Base-by-base conservation (phyloP, 2,113 vertebrate species). In the Lipophrys pholis region DNA sequence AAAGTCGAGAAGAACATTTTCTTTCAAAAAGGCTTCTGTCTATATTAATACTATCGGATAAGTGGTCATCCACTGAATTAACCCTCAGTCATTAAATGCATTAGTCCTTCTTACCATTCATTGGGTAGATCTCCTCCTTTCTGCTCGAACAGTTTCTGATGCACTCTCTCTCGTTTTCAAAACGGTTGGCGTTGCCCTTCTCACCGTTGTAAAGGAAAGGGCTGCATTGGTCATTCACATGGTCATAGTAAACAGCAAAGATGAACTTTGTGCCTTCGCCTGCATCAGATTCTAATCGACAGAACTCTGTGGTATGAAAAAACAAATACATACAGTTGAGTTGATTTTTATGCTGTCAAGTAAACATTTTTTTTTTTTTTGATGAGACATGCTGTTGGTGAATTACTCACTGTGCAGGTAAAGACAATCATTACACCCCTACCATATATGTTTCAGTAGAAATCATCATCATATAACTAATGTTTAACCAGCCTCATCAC, bases 161-260 rank as follows among this genome's bases (percentile, higher is more conserved):
- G 69, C 79, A 89, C 0, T 91, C 64, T 50, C 3, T 88, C 55
- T 93, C 93, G 67, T 50, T 89, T 36, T 2, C 1, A 55, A 95
- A 94, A 6, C 87, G 83, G 73, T 94, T 95, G 9, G 0, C 70
- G 58, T 91, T 94, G 42, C 93, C 95, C 64, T 90, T 93, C 41
- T 41, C 0, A 21, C 90, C 89, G 21, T 59, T 60, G 72, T 83
- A 94, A 17, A 83, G 6, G 77, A 95, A 95, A 0, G 86, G 89
- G 11, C 5, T 50, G 53, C 90, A 95, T 41, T 21, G 62, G 46
- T 91, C 89, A 5, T 11, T 10, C 0, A 0, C 0, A 11, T 1
- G 2, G 17, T 92, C 79, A 11, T 90, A 91, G 73, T 54, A 71
- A 36, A 93, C 5, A 3, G 53, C 16, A 17, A 83, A 56, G 0